Percentiles rank a stretch among this genome's conserved stretches.
These are phyloP conservation scores for Sanderia malayensis DNA, from an alignment of 30 jellyfish, hydroid and myxozoan genomes.

Conservation along the genomic window DNA sequence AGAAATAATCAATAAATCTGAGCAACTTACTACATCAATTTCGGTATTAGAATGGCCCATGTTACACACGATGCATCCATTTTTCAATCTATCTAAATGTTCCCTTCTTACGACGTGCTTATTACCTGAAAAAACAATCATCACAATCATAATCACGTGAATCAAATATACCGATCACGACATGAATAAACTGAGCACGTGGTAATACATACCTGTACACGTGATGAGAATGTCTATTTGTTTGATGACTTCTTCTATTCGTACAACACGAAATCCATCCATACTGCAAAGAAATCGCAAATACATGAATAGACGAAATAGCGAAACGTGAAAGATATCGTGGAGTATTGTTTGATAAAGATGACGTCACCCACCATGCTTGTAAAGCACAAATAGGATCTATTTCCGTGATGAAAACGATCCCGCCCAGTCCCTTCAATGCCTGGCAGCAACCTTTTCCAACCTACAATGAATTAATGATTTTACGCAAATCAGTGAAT, in stretches of 20 bases:
- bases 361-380: slow-evolving; percentile 77
- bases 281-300: slow-evolving; percentile 71
- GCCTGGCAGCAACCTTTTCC: slow-evolving; percentile 99
- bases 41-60: slow-evolving; percentile 99
- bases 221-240: slow-evolving; percentile 84
- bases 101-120: slow-evolving; percentile 97
- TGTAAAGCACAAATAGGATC: slow-evolving; percentile 99
- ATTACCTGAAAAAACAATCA: slow-evolving; percentile 76
- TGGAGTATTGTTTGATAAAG: too few relatives aligned
- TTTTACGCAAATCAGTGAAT: too few relatives aligned
- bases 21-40: slow-evolving; percentile 84
- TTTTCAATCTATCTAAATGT: slow-evolving; percentile 88
- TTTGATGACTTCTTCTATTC: slow-evolving; percentile 90
- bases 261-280: slow-evolving; percentile 98
- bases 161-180: too few relatives aligned
- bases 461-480: slow-evolving; percentile 38
- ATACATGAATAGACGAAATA: too few relatives aligned
- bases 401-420: slow-evolving; percentile 92
- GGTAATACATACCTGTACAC: slow-evolving; percentile 93
- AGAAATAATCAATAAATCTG: neutral
- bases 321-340: too few relatives aligned
- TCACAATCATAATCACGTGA: too few relatives aligned
- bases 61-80: slow-evolving; percentile 94
- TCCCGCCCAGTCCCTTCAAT: slow-evolving; percentile 96
- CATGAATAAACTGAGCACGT: too few relatives aligned